Percentiles rank a stretch among this genome's conserved stretches.
Evolutionary conservation across 1,140 invertebrate species (phyloP).

Genomic region (Drosophila subpulchrella): DNA sequence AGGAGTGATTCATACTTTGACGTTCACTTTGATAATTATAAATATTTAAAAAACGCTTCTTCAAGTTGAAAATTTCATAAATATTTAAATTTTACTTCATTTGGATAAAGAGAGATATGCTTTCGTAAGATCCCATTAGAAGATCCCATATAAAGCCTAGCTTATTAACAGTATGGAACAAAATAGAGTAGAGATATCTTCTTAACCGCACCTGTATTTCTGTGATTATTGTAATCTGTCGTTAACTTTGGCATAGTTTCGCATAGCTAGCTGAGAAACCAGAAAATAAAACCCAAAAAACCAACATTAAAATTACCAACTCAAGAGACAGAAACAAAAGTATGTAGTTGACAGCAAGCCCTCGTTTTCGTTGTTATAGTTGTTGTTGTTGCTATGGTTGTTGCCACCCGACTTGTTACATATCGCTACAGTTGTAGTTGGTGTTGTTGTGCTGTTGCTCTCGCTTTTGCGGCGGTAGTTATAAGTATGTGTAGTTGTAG

Average conservation of each 20-base stretch:
- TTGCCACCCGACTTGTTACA: conserved; percentile 78
- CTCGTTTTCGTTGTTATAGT: conserved; percentile 34
- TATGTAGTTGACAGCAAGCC: conserved; percentile 43
- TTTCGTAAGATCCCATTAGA: neutral
- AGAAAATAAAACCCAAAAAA: conserved; percentile 60
- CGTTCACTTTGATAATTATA: neutral
- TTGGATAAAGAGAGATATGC: too few relatives aligned
- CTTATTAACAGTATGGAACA: neutral
- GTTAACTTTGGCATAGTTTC: conserved; percentile 80
- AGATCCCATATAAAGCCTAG: neutral
- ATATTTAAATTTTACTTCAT: too few relatives aligned
- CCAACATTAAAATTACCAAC: conserved; percentile 69
- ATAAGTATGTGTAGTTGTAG: conserved; percentile 39
- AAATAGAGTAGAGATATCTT: neutral
- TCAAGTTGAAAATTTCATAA: too few relatives aligned
- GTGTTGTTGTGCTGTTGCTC: conserved; percentile 47
- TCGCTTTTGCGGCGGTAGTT: conserved; percentile 37
- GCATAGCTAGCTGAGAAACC: conserved; percentile 57
- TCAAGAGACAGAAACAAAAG: conserved; percentile 52
- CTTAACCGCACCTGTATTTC: conserved; percentile 25
- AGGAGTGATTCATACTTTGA: neutral
- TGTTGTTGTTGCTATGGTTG: neutral
- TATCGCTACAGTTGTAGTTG: conserved; percentile 49
- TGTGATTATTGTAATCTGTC: conserved; percentile 74
- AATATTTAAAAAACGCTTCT: too few relatives aligned